Conservation (phyloP, 2,888 invertebrate genomes). For the Monopis laevigella region DNA sequence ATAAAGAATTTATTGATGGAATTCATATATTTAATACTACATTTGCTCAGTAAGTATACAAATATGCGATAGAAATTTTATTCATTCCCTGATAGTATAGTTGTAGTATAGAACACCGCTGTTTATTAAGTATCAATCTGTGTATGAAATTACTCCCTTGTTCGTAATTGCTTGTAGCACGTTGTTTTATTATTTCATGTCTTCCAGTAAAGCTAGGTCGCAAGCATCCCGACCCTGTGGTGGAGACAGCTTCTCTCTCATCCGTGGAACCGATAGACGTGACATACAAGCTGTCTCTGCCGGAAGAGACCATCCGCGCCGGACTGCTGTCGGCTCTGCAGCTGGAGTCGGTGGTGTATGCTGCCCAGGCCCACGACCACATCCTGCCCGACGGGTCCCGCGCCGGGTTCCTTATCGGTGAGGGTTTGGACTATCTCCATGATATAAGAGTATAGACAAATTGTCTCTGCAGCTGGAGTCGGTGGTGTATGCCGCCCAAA, state of each 20-base stretch:
- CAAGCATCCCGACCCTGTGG: slow-evolving; percentile 98
- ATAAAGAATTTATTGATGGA: no score
- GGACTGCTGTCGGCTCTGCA: slow-evolving; percentile 95
- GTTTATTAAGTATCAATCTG: no score
- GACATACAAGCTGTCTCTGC: slow-evolving; percentile 85
- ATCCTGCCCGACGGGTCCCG: slow-evolving; percentile 87
- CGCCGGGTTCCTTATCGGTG: slow-evolving; percentile 95
- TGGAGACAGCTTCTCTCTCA: slow-evolving; percentile 97
- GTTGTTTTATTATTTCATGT: no score
- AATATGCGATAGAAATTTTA: no score
- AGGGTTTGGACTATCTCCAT: slow-evolving; percentile 15
- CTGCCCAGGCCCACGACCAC: slow-evolving; percentile 96
- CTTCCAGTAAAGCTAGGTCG: slow-evolving; percentile 87
- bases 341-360: slow-evolving; percentile 96
- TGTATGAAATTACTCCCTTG: no score
- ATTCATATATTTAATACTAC: no score
- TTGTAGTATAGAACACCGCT: no score
- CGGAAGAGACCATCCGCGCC: slow-evolving; percentile 83
- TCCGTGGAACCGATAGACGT: slow-evolving; percentile 96
- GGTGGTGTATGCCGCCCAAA: slow-evolving; percentile 96
- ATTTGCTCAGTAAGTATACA: no score
- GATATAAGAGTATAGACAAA: no score
- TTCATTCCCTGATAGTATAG: no score
- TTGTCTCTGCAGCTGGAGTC: slow-evolving; percentile 97
- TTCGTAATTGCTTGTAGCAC: no score